Base-by-base conservation (phyloP, 2,113 vertebrate genomes). In the Myotis yumanensis region DNA sequence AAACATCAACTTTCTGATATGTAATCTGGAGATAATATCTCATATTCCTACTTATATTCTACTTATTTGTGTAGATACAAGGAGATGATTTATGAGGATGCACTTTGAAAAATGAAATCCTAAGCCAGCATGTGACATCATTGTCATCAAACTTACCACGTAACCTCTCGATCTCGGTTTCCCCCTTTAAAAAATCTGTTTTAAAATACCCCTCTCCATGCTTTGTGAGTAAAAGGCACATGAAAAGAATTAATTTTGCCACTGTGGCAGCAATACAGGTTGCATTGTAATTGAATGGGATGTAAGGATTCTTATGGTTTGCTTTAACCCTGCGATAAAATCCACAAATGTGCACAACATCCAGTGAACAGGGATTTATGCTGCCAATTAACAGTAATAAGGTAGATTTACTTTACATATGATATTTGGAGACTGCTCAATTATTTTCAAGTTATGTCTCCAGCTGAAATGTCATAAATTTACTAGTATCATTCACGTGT, bases 31-130 rank as follows among this genome's bases (percentile, higher is more conserved):
- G 5, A 51, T 32, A 83, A 51, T 0, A 73, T 11, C 52, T 91
- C 35, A 20, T 52, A 76, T 59, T 80, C 5, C 15, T 93, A 3
- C 16, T 64, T 86, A 57, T 51, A n/a, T 23, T 35, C 11, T 48
- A 77, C 17, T 46, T 75, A 59, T 37, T 25, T 95, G 20, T 86
- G 2, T 10, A 68, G 17, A 22, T 76, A 43, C 30, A 64, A 83
- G 32, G 9, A 96, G 48, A 80, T 86, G 64, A 86, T 57, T 46
- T 52, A 22, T 40, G 20, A 89, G 0, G 5, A 66, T 76, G 17
- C 4, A 66, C 46, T 91, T 69, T 76, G 11, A 69, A 79, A 96
- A 96, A 18, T 28, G 5, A 86, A 76, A n/a, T 52, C 7, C 35
- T 85, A 3, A 71, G n/a, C 4, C 7, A 71, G 6, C 28, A 88